Evolutionary conservation across 2,888 invertebrate genomes (phyloP).

Genomic region (Heliconius ethilla): DNA sequence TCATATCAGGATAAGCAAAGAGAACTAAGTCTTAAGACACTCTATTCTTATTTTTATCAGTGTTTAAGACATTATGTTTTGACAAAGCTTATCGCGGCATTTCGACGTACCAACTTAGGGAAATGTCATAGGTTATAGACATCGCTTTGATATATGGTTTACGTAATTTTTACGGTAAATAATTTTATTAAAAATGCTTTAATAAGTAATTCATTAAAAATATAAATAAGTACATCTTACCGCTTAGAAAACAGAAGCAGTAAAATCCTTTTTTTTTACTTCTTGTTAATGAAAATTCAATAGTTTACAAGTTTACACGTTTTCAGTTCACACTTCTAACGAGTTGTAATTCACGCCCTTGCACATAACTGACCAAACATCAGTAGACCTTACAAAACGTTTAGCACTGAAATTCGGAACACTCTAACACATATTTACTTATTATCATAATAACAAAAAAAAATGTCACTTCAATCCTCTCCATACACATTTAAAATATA

Average conservation of each 20-base stretch:
- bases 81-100: background rate
- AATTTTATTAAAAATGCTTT: too few species aligned
- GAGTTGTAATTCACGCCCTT: constrained; percentile 76
- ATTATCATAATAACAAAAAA: constrained; percentile 49
- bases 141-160: background rate
- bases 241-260: constrained; percentile 35
- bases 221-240: constrained; percentile 35
- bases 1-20: background rate
- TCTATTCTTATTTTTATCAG: background rate
- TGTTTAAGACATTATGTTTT: background rate
- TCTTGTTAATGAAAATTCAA: constrained; percentile 37
- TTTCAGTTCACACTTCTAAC: constrained; percentile 70
- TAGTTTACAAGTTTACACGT: constrained; percentile 57
- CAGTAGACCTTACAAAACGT: constrained; percentile 68
- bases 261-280: constrained; percentile 49
- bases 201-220: background rate
- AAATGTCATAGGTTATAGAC: background rate
- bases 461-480: constrained; percentile 53
- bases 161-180: too few species aligned
- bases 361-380: constrained; percentile 62
- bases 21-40: background rate
- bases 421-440: constrained; percentile 54
- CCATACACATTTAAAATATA: constrained; percentile 26
- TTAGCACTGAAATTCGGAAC: constrained; percentile 74
- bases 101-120: background rate